Evolutionary conservation across 1,140 invertebrate species (phyloP).

Genomic region (Monochamus saltuarius): DNA sequence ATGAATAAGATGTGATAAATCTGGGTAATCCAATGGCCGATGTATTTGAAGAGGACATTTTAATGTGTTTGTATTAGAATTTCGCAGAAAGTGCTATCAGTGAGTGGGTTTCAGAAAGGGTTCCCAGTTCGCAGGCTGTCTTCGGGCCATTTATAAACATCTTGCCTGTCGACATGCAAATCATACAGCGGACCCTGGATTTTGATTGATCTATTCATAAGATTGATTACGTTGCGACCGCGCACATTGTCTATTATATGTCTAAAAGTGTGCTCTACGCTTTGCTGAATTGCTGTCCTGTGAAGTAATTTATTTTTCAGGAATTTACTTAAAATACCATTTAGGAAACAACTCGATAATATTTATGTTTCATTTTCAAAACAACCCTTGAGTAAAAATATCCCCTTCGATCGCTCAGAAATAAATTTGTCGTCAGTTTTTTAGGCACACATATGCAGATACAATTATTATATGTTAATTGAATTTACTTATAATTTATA

Average conservation of each 20-base stretch:
- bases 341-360: no score
- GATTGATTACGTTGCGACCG: constrained; percentile 44
- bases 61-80: constrained; percentile 13
- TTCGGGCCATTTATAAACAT: constrained; percentile 53
- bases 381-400: no score
- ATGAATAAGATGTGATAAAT: constrained; percentile 8
- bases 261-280: constrained; percentile 8
- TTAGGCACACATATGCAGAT: no score
- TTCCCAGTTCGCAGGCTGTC: constrained; percentile 32
- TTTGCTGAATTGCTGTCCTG: not conserved
- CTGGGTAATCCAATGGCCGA: constrained; percentile 7
- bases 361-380: no score
- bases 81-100: not conserved
- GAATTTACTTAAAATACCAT: not conserved
- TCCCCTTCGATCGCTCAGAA: no score
- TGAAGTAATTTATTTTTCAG: not conserved
- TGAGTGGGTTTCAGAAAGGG: constrained; percentile 12
- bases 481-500: no score
- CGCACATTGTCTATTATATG: constrained; percentile 27
- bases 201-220: constrained; percentile 53
- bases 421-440: no score
- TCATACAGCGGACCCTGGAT: constrained; percentile 47
- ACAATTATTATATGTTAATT: no score
- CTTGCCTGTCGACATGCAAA: constrained; percentile 52
- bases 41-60: constrained; percentile 14